Conservation (phyloP, 2,888 invertebrate genomes). For the Drosophila ustulata region DNA sequence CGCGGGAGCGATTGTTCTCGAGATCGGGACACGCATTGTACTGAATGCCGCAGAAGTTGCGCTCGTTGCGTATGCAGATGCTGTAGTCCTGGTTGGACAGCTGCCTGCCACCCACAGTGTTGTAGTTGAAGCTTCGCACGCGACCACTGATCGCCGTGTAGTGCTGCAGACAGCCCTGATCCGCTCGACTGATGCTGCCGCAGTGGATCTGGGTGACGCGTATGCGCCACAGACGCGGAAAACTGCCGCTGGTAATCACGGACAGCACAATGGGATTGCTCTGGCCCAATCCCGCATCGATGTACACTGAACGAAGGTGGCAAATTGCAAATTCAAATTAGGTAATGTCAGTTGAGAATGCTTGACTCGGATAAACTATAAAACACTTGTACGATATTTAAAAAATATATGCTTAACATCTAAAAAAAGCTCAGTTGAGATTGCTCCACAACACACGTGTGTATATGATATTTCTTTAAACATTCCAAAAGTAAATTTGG, state of each 20-base stretch:
- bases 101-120: slow-evolving; percentile 90
- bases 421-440: no score
- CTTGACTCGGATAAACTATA: no score
- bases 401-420: no score
- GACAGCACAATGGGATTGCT: slow-evolving; percentile 93
- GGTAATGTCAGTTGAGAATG: no score
- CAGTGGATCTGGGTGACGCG: slow-evolving; percentile 93
- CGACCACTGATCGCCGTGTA: slow-evolving; percentile 91
- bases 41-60: slow-evolving; percentile 94
- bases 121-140: slow-evolving; percentile 93
- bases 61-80: slow-evolving; percentile 92
- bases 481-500: no score
- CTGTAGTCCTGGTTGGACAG: slow-evolving; percentile 96
- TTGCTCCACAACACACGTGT: no score
- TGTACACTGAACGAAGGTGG: slow-evolving; percentile 88
- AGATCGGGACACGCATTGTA: slow-evolving; percentile 91
- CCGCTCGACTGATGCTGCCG: slow-evolving; percentile 88
- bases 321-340: not conserved
- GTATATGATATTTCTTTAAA: no score
- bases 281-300: slow-evolving; percentile 89
- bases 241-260: slow-evolving; percentile 92
- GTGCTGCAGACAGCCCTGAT: slow-evolving; percentile 85
- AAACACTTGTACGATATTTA: no score
- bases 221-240: slow-evolving; percentile 92
- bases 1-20: slow-evolving; percentile 89